Base-by-base conservation (phyloP, 2,797 vertebrate species). In the Cynodonichthys magdalenae region DNA sequence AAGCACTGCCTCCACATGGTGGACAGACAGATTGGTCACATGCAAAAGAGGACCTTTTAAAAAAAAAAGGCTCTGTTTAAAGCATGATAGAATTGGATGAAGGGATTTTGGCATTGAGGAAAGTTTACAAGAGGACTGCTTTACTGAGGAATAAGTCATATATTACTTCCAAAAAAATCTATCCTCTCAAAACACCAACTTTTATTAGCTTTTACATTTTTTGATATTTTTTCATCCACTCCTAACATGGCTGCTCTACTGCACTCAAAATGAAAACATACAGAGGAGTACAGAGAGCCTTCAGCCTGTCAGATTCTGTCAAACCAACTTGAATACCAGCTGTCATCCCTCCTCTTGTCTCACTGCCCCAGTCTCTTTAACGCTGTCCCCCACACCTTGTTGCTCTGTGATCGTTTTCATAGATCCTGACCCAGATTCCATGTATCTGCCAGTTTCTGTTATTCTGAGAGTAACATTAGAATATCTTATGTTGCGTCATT, bases 301-400 rank as follows among this genome's bases (percentile, higher is more conserved):
- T 42, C 51, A 59, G 20, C 42, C 41, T 80, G 78, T 63, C 76
- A 84, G 54, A 28, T 74, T 70, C 17, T 70, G 61, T 75, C 72
- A 82, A 60, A 70, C 52, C 61, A 65, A 63, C 61, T 49, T 75
- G 71, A 81, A 79, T 71, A 77, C 63, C 53, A 69, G 54, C 77
- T 78, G 74, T 81, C 67, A 83, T 73, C 53, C 44, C 51, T 61
- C 66, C 63, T 42, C 59, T 67, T 69, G 61, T 71, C 63, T 69
- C 29, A 46, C 68, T 71, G 56, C 63, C 63, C 71, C 59, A 17
- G 66, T 71, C 51, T 82, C 75, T 76, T 79, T 77, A 63, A 64
- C 52, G 0, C 63, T 70, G 60, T 71, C 65, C 77, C 71, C 71
- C 67, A 54, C 59, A 66, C 53, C 62, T 68, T 66, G 69, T 74